Evolutionary conservation across 2,113 vertebrate genomes (phyloP).

Genomic region (Cromileptes altivelis): DNA sequence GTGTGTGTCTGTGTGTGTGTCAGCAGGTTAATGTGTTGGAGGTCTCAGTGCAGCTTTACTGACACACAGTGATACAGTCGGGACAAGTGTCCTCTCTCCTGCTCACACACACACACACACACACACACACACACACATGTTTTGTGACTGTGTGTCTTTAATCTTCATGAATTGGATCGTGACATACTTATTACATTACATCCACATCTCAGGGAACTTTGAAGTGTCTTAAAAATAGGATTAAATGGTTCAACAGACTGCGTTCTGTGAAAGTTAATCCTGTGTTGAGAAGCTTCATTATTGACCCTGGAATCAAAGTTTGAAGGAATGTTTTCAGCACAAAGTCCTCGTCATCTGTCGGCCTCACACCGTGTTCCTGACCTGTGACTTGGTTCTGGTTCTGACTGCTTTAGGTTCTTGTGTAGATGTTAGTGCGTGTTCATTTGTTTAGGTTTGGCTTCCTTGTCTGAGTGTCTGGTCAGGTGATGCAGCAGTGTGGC

Average conservation of each 20-base stretch:
- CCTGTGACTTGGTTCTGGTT: not conserved
- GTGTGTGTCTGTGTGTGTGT: conserved; percentile 32
- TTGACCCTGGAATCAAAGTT: not conserved
- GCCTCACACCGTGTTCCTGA: not conserved
- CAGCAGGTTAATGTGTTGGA: conserved; percentile 28
- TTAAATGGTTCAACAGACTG: not conserved
- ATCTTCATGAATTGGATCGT: not conserved
- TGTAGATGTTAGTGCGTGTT: not conserved
- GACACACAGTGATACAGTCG: conserved; percentile 14
- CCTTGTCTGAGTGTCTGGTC: no score
- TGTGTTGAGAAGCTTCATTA: not conserved
- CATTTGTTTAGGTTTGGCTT: not conserved
- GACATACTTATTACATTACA: not conserved
- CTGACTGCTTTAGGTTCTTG: not conserved
- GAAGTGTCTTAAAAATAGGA: not conserved
- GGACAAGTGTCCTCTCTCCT: conserved; percentile 27
- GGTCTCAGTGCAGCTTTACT: not conserved
- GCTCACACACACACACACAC: not conserved
- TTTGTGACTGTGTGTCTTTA: not conserved
- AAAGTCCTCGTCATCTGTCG: not conserved
- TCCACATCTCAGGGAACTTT: not conserved
- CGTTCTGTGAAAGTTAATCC: not conserved
- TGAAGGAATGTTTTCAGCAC: not conserved
- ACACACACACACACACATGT: not conserved
- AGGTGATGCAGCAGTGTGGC: no score